A percentile compares a stretch with the other conserved stretches of the same genome.
Evolutionary conservation across 2,888 invertebrate genomes (phyloP).

Genomic region (Exocentrus adspersus): DNA sequence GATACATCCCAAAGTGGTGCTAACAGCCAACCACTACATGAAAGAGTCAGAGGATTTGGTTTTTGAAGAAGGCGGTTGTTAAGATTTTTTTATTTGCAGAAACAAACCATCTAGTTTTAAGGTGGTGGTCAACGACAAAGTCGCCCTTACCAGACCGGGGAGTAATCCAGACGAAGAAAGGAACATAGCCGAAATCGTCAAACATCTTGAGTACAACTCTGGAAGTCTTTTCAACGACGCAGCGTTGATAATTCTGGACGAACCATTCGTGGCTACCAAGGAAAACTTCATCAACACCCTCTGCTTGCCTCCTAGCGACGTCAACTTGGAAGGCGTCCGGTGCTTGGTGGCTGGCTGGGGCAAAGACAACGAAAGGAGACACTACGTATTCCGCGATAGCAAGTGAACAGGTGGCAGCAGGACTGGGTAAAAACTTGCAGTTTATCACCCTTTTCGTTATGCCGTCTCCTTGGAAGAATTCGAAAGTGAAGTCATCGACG

Average conservation of each 20-base stretch:
- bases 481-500: slow-evolving; percentile 96
- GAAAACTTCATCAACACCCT: slow-evolving; percentile 73
- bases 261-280: slow-evolving; percentile 64
- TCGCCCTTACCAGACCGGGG: slow-evolving; percentile 71
- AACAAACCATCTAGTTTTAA: slow-evolving; percentile 48
- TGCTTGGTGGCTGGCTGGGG: slow-evolving; percentile 82
- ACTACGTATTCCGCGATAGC: slow-evolving; percentile 89
- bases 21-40: neutral
- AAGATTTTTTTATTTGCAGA: no score
- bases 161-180: slow-evolving; percentile 71
- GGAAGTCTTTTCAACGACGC: slow-evolving; percentile 73
- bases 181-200: slow-evolving; percentile 63
- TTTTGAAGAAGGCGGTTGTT: no score
- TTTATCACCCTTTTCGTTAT: slow-evolving; percentile 84
- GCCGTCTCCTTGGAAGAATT: slow-evolving; percentile 73
- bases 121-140: slow-evolving; percentile 82
- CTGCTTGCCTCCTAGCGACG: slow-evolving; percentile 71
- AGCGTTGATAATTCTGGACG: slow-evolving; percentile 71
- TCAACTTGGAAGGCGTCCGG: slow-evolving; percentile 63
- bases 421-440: slow-evolving; percentile 94
- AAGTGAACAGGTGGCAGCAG: slow-evolving; percentile 94
- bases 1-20: neutral
- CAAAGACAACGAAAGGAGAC: slow-evolving; percentile 24
- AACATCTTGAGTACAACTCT: slow-evolving; percentile 65
- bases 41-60: no score